phyloP scores from a whole-genome alignment of 2,113 vertebrate genomes.

The Corythaixoides concolor region DNA sequence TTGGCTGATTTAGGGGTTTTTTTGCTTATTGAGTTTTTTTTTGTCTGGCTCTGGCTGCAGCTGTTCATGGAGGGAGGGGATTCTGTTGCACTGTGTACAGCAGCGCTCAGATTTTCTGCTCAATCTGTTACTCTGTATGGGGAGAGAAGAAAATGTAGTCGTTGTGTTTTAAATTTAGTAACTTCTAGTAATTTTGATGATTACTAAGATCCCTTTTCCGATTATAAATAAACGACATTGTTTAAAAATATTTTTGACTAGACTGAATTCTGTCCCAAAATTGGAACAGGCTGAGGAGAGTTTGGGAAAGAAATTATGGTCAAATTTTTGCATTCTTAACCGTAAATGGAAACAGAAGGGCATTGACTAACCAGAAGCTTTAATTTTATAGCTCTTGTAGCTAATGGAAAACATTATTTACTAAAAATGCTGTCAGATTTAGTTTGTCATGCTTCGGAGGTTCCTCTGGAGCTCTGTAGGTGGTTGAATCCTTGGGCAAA shows the following conservation, averaged over 20 bases:
- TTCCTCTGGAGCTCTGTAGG: not conserved
- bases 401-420: conserved; percentile 4
- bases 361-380: conserved; percentile 37
- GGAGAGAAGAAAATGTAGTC: conserved; percentile 24
- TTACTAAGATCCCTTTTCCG: conserved; percentile 14
- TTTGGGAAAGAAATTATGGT: conserved; percentile 55
- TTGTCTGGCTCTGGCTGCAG: not conserved
- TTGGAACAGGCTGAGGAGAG: conserved; percentile 52
- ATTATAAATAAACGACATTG: conserved; percentile 56
- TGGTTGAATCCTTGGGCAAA: not conserved
- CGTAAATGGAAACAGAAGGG: conserved; percentile 63
- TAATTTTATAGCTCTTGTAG: not conserved
- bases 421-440: not conserved
- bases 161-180: conserved; percentile 45
- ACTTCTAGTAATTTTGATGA: conserved; percentile 36
- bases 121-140: not conserved
- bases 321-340: conserved; percentile 56
- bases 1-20: not conserved
- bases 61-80: not conserved
- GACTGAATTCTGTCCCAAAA: conserved; percentile 41
- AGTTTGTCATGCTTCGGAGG: not conserved
- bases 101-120: not conserved
- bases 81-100: not conserved
- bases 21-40: not conserved
- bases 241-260: conserved; percentile 60